These are phyloP conservation scores for Bufotes viridis DNA, from an alignment of 2,797 vertebrate genomes.

Conservation along the genomic window DNA sequence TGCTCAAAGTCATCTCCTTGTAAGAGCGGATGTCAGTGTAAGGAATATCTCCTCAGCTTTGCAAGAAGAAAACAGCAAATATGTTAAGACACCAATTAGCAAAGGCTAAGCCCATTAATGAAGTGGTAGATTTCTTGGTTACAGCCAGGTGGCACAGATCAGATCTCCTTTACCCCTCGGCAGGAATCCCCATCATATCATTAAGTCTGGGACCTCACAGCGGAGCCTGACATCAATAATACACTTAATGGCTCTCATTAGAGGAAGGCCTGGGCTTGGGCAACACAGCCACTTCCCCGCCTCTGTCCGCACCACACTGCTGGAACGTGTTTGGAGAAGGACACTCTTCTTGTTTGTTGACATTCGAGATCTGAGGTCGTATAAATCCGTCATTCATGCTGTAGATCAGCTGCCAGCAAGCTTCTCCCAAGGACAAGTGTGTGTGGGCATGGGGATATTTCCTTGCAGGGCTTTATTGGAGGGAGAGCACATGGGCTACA, in stretches of 20 bases:
- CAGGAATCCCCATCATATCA: constrained; percentile 65
- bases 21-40: constrained; percentile 45
- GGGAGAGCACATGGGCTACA: neutral
- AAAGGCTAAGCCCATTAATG: constrained; percentile 72
- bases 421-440: constrained; percentile 33
- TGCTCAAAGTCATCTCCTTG: constrained; percentile 28
- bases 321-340: constrained; percentile 49
- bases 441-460: neutral
- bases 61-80: constrained; percentile 62
- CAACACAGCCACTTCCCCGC: constrained; percentile 39
- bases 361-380: constrained; percentile 34
- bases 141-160: constrained; percentile 68
- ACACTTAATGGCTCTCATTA: constrained; percentile 72
- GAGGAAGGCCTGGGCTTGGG: constrained; percentile 45
- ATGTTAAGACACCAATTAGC: constrained; percentile 71
- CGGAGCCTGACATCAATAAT: constrained; percentile 70
- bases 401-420: constrained; percentile 37
- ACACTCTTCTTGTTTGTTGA: constrained; percentile 58
- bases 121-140: constrained; percentile 64
- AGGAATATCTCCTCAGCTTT: constrained; percentile 56
- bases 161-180: constrained; percentile 61
- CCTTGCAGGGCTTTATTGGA: neutral
- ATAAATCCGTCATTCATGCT: constrained; percentile 34
- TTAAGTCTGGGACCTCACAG: constrained; percentile 71
- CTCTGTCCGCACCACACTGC: constrained; percentile 38